Evolutionary conservation across 2,888 invertebrate genomes (phyloP).

Genomic region (Coecobrya sp.): DNA sequence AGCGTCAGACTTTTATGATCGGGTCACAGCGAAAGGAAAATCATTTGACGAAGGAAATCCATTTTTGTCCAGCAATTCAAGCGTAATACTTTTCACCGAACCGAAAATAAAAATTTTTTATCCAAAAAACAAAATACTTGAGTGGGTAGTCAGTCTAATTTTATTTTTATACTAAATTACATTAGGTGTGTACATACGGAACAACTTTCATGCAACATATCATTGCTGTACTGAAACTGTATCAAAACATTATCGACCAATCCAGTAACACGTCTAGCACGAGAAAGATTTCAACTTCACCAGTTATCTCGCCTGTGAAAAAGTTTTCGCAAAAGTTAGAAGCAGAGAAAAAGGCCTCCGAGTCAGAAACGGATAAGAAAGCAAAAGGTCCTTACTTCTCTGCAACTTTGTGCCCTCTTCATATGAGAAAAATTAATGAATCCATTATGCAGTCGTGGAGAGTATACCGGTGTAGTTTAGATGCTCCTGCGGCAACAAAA

Average conservation of each 20-base stretch:
- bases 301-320: slow-evolving; percentile 85
- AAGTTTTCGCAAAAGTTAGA: slow-evolving; percentile 85
- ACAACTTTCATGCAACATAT: slow-evolving; percentile 92
- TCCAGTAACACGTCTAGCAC: slow-evolving; percentile 88
- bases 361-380: slow-evolving; percentile 87
- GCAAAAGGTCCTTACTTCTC: slow-evolving; percentile 78
- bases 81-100: slow-evolving; percentile 47
- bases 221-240: slow-evolving; percentile 92
- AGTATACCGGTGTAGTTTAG: slow-evolving; percentile 89
- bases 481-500: slow-evolving; percentile 92
- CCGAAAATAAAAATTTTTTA: background rate
- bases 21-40: slow-evolving; percentile 64
- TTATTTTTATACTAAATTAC: background rate
- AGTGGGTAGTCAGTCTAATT: background rate
- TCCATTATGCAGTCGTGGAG: slow-evolving; percentile 84
- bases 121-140: background rate
- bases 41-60: slow-evolving; percentile 80
- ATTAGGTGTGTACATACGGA: slow-evolving; percentile 89
- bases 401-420: slow-evolving; percentile 80
- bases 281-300: slow-evolving; percentile 82
- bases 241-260: slow-evolving; percentile 92
- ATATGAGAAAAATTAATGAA: slow-evolving; percentile 84
- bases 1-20: slow-evolving; percentile 77
- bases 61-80: slow-evolving; percentile 78
- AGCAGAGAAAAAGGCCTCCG: slow-evolving; percentile 88